A percentile compares a stretch with the other conserved stretches of the same genome.
phyloP scores from a whole-genome alignment of 2,888 invertebrate genomes.

The Agrotis clavis region DNA sequence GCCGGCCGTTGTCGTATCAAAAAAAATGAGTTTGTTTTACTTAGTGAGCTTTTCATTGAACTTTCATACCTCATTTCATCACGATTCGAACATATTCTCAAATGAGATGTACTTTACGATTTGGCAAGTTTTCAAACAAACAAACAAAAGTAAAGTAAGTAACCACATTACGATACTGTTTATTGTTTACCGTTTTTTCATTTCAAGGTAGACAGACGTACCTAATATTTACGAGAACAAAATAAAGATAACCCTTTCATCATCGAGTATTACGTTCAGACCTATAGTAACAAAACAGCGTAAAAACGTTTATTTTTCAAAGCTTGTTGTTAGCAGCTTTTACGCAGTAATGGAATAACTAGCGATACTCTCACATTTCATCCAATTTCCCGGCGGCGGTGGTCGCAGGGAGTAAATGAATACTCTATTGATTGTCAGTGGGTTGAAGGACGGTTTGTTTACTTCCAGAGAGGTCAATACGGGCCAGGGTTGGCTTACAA shows the following conservation, averaged over 20 bases:
- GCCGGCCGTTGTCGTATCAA: too few species aligned
- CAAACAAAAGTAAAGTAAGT: slow-evolving; percentile 1
- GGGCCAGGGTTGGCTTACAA: slow-evolving; percentile 14
- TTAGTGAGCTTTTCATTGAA: not conserved
- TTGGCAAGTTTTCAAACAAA: slow-evolving; percentile 8
- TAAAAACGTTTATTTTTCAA: slow-evolving; percentile 28
- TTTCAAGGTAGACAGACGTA: slow-evolving; percentile 7
- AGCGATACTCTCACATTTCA: slow-evolving; percentile 46
- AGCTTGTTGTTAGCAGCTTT: slow-evolving; percentile 24
- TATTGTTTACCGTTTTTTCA: slow-evolving; percentile 24
- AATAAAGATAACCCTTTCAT: slow-evolving; percentile 25
- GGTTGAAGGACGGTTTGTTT: slow-evolving; percentile 68
- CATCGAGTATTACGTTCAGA: slow-evolving; percentile 3
- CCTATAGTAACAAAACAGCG: slow-evolving; percentile 6
- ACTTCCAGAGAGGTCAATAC: slow-evolving; percentile 64
- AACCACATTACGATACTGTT: slow-evolving; percentile 13
- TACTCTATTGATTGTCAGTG: slow-evolving; percentile 61
- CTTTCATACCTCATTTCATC: not conserved
- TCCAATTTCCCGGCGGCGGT: slow-evolving; percentile 55
- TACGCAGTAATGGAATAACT: slow-evolving; percentile 52
- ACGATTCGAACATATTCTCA: not conserved
- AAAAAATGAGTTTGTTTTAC: not conserved
- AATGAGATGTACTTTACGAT: not conserved
- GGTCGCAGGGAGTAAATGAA: slow-evolving; percentile 57
- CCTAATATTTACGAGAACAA: slow-evolving; percentile 12